Percentiles rank a stretch among this genome's conserved stretches.
Conservation (phyloP, 2,888 invertebrate genomes). For the Glyphotaelius pellucidus region DNA sequence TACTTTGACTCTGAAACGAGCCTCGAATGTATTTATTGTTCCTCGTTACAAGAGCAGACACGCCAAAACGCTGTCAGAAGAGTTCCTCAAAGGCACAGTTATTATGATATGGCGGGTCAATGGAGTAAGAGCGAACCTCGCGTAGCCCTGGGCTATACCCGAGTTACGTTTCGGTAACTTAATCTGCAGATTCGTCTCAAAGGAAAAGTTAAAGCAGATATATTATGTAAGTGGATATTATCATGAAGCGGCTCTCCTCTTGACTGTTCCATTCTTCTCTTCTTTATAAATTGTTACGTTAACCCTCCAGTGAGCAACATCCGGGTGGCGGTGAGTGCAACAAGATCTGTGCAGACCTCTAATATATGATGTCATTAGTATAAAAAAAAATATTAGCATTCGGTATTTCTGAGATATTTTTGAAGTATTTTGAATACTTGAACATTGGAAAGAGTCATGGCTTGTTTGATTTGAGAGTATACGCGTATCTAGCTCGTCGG, state of each 20-base stretch:
- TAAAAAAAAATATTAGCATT: too few relatives aligned
- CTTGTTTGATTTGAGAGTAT: too few relatives aligned
- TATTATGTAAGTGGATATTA: not conserved
- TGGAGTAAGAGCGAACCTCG: not conserved
- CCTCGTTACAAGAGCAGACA: not conserved
- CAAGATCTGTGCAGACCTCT: too few relatives aligned
- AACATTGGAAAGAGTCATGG: too few relatives aligned
- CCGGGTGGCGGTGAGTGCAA: too few relatives aligned
- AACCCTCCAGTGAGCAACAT: too few relatives aligned
- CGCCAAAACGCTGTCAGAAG: not conserved
- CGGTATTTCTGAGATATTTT: too few relatives aligned
- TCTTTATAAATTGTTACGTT: not conserved
- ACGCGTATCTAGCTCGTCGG: too few relatives aligned
- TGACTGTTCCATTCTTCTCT: not conserved
- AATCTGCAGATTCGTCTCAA: constrained; percentile 22
- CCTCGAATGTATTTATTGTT: not conserved
- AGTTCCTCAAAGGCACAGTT: not conserved
- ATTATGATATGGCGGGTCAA: not conserved
- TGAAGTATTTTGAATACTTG: too few relatives aligned
- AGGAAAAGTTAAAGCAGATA: constrained; percentile 14
- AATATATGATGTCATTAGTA: too few relatives aligned
- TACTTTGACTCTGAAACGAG: not conserved
- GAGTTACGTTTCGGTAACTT: not conserved
- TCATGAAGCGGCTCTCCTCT: not conserved
- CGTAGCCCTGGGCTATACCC: not conserved